These are phyloP conservation scores for Corynorhinus townsendii DNA, from an alignment of 2,113 vertebrate species.

Conservation along the genomic window DNA sequence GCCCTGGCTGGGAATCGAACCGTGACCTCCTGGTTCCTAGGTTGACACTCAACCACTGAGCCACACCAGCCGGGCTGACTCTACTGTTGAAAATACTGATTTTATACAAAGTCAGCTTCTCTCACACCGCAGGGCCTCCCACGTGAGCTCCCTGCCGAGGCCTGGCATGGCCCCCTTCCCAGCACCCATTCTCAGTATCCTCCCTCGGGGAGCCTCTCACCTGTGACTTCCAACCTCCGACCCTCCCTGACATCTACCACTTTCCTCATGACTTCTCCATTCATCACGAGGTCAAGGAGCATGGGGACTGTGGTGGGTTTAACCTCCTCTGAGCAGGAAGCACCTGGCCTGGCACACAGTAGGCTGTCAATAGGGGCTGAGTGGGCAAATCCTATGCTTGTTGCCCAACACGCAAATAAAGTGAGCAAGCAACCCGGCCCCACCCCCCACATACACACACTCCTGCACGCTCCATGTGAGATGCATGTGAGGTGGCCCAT, in stretches of 20 bases:
- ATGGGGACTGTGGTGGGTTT: background rate
- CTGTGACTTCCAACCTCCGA: background rate
- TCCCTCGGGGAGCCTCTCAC: background rate
- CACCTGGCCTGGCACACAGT: background rate
- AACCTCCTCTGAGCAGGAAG: background rate
- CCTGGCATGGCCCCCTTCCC: background rate
- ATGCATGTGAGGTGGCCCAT: accelerated
- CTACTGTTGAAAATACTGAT: background rate
- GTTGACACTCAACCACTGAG: too few relatives aligned
- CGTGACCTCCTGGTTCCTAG: too few relatives aligned
- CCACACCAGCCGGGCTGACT: background rate
- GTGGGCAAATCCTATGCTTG: background rate
- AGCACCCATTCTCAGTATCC: background rate
- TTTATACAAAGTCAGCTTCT: background rate
- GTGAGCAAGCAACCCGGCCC: background rate
- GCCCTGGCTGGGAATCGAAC: too few relatives aligned
- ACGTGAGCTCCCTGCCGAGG: background rate
- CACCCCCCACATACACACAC: too few relatives aligned
- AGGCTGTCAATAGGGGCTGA: background rate
- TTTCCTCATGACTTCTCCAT: background rate
- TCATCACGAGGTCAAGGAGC: background rate
- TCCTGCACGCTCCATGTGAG: background rate
- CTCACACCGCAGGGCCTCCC: background rate
- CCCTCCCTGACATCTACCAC: background rate
- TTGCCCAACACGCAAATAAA: background rate